Base-by-base conservation (phyloP, 2,888 invertebrate genomes). In the Xestia c-nigrum region DNA sequence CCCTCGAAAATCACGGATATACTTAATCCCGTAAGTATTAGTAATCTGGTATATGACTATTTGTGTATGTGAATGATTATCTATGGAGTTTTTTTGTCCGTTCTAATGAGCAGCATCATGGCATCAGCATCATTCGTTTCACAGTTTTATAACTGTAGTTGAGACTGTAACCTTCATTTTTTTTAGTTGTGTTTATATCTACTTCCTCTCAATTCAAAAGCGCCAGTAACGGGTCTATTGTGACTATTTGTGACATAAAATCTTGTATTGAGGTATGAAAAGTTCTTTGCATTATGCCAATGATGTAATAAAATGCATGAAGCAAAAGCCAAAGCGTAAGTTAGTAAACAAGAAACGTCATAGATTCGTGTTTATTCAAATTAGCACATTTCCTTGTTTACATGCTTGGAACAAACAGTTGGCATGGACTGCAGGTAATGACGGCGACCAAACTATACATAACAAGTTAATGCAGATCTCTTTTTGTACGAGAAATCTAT, bases 311-410 rank as follows among this genome's bases (percentile, higher is more conserved):
- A 40, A 76, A 76, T 47, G 3, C 16, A 55, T 21, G 31, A 72
- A 64, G 55, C 31, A 31, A n/a, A 10, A 63, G 9, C 19, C 5
- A 10, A 57, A 38, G 57, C 9, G 50, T 68, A 31, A 31, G 31
- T 31, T 31, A 31, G 31, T 31, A 50, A 50, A 75, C 57, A 82
- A 64, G 1, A 52, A n/a, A 64, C 38, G 64, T 76, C 50, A 65
- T 31, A 21, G 55, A 74, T 52, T 52, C n/a, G 38, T 46, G 61
- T 65, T 59, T 80, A 59, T 83, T 77, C 12, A 52, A 67, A 67
- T 76, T 59, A 65, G 31, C 40, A 14, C 24, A 38, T 40, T 61
- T 63, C 38, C 66, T 78, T 78, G 61, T 83, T 71, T 67, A 78
- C 38, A 57, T 38, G 40, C n/a, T 50, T n/a, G 21, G 19, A 47